phyloP scores from a whole-genome alignment of 2,888 invertebrate genomes.

The Drosophila mimetica region DNA sequence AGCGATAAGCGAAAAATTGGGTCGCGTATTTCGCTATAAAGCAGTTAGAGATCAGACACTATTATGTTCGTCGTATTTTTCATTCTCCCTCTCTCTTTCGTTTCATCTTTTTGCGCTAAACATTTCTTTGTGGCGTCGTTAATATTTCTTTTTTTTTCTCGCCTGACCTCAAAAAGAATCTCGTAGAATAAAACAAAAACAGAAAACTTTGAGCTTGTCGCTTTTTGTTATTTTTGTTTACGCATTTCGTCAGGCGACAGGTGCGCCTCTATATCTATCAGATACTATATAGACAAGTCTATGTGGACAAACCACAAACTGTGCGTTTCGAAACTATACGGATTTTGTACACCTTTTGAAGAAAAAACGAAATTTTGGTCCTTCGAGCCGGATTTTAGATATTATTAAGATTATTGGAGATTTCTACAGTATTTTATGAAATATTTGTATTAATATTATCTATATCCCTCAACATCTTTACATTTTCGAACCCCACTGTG shows the following conservation, averaged over 20 bases:
- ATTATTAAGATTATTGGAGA: too few relatives aligned
- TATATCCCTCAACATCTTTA: neutral
- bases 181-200: conserved; percentile 26
- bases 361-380: neutral
- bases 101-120: conserved; percentile 52
- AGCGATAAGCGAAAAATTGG: conserved; percentile 71
- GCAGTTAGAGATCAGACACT: conserved; percentile 62
- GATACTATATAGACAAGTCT: conserved; percentile 34
- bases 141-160: conserved; percentile 56
- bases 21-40: conserved; percentile 74
- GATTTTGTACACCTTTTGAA: neutral
- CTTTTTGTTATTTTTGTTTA: conserved; percentile 74
- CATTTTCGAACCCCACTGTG: conserved; percentile 17
- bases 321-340: conserved; percentile 26
- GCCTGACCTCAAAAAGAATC: conserved; percentile 67
- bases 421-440: too few relatives aligned
- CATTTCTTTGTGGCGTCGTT: conserved; percentile 71
- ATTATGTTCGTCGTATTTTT: conserved; percentile 31
- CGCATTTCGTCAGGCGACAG: conserved; percentile 70
- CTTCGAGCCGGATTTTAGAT: neutral
- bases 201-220: conserved; percentile 68
- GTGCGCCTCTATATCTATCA: conserved; percentile 59
- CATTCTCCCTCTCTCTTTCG: conserved; percentile 19
- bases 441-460: too few relatives aligned
- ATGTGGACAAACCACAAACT: conserved; percentile 21